Percentiles rank a stretch among this genome's conserved stretches.
Conservation (phyloP, 2,888 invertebrate species). For the Cistogaster globosa region DNA sequence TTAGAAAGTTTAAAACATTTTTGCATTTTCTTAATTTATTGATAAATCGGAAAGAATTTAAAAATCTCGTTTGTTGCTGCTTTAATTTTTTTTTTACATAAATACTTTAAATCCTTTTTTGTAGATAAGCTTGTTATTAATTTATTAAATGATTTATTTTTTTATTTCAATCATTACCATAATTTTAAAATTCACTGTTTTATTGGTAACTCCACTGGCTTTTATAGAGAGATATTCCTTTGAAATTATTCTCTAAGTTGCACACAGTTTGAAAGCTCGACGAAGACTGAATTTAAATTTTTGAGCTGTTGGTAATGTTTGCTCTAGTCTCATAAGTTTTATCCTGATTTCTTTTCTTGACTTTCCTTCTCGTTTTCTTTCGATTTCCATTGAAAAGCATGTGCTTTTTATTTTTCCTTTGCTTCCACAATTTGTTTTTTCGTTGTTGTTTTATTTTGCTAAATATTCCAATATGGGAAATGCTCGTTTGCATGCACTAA, state of each 20-base stretch:
- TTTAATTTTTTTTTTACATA: not conserved
- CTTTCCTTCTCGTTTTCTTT: constrained; percentile 25
- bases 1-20: no score
- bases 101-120: not conserved
- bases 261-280: constrained; percentile 82
- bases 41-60: no score
- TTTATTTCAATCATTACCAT: constrained; percentile 34
- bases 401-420: constrained; percentile 44
- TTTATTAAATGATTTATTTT: constrained; percentile 27
- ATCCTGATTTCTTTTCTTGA: constrained; percentile 46
- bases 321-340: constrained; percentile 49
- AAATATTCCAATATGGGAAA: constrained; percentile 40
- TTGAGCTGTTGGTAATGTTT: constrained; percentile 41
- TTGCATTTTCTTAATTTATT: no score
- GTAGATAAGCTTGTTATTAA: not conserved
- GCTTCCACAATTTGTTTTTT: not conserved
- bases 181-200: constrained; percentile 46
- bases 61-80: no score
- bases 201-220: constrained; percentile 26
- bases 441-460: constrained; percentile 28
- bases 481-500: constrained; percentile 39
- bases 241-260: constrained; percentile 73
- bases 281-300: constrained; percentile 79
- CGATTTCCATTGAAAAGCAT: constrained; percentile 53
- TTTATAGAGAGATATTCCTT: constrained; percentile 33